phyloP scores from a whole-genome alignment of 2,888 invertebrate species.

The Philonicus albiceps region DNA sequence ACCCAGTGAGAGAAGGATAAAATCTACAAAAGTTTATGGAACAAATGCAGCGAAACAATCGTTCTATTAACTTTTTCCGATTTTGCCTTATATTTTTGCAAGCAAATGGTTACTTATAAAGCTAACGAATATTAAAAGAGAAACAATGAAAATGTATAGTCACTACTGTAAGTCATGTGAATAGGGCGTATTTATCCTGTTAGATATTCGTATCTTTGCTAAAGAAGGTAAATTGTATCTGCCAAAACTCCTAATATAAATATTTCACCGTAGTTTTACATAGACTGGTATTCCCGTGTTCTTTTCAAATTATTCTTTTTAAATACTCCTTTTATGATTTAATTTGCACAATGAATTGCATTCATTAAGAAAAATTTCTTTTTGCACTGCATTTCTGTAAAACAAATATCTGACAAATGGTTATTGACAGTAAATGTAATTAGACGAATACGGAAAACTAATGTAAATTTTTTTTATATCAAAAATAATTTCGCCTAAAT shows the following conservation, averaged over 20 bases:
- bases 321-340: background rate
- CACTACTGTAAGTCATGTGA: constrained; percentile 61
- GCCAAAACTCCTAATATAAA: background rate
- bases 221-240: constrained; percentile 1
- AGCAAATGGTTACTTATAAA: constrained; percentile 44
- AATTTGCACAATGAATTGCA: constrained; percentile 42
- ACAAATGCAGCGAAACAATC: constrained; percentile 49
- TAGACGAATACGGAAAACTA: constrained; percentile 5
- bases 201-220: constrained; percentile 8
- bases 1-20: background rate
- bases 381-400: constrained; percentile 45
- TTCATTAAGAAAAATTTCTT: constrained; percentile 39
- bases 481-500: constrained; percentile 31
- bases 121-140: constrained; percentile 30
- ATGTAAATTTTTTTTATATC: constrained; percentile 38
- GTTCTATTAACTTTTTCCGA: background rate
- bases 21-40: constrained; percentile 48
- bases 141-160: constrained; percentile 63
- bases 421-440: constrained; percentile 5
- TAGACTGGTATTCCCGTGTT: background rate
- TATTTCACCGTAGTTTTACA: background rate
- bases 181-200: constrained; percentile 44
- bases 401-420: background rate
- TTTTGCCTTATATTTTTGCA: background rate
- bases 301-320: background rate